Evolutionary conservation across 2,797 vertebrate species (phyloP).

Genomic region (Pseudopleuronectes americanus): DNA sequence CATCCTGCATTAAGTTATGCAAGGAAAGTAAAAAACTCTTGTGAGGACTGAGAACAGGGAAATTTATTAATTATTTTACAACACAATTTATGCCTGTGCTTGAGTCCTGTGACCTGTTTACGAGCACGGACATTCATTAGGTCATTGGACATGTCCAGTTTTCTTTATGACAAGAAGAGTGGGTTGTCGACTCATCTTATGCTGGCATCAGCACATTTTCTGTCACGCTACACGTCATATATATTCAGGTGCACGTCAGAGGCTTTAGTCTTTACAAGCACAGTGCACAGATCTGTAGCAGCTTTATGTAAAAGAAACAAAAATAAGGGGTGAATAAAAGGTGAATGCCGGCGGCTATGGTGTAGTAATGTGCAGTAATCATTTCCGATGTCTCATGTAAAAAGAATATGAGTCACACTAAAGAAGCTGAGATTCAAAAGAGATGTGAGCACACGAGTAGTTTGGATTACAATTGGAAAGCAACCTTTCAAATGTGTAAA

Average conservation of each 20-base stretch:
- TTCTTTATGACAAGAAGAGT: conserved; percentile 5
- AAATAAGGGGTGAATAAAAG: conserved; percentile 14
- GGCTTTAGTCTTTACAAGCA: conserved; percentile 11
- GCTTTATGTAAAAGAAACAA: conserved; percentile 7
- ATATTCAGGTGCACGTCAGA: not conserved
- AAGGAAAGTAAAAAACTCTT: conserved; percentile 14
- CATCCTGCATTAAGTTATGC: conserved; percentile 31
- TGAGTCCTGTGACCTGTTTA: not conserved
- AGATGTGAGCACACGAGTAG: not conserved
- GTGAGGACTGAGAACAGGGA: not conserved
- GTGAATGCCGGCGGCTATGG: not conserved
- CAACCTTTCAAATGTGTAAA: conserved; percentile 34
- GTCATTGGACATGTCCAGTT: not conserved
- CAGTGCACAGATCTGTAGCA: not conserved
- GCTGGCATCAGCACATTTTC: conserved; percentile 42
- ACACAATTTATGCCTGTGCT: not conserved
- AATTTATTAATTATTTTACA: not conserved
- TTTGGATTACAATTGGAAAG: conserved; percentile 24
- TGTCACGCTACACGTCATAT: not conserved
- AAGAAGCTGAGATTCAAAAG: conserved; percentile 8
- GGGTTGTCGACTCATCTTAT: conserved; percentile 2
- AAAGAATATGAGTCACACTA: conserved; percentile 1
- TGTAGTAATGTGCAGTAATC: not conserved
- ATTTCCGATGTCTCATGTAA: too few relatives aligned
- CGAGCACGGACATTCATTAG: not conserved